Percentiles rank a stretch among this genome's conserved stretches.
phyloP scores from a whole-genome alignment of 2,113 vertebrate species.

The Boulengerochromis microlepis region DNA sequence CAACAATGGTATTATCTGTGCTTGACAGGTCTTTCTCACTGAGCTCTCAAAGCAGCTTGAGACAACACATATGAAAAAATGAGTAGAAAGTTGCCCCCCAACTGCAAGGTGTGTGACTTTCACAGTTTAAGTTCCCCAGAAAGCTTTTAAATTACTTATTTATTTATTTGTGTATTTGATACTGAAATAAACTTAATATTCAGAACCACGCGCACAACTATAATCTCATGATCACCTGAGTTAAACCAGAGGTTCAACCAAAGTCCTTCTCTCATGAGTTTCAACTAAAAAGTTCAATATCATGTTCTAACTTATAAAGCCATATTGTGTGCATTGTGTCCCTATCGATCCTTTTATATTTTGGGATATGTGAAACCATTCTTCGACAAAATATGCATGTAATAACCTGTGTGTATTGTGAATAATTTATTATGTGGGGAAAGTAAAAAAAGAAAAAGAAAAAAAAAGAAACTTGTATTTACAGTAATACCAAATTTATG shows the following conservation, averaged over 20 bases:
- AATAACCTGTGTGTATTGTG: background rate
- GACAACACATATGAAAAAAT: background rate
- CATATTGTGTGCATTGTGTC: background rate
- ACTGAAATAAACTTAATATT: background rate
- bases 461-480: background rate
- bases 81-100: background rate
- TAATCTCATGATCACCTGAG: background rate
- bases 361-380: background rate
- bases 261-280: background rate
- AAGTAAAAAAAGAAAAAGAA: background rate
- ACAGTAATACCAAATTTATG: background rate
- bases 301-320: background rate
- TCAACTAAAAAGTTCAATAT: background rate
- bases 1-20: background rate
- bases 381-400: background rate
- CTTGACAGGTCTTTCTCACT: background rate
- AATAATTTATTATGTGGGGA: background rate
- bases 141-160: background rate
- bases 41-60: background rate
- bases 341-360: background rate
- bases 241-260: background rate
- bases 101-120: background rate
- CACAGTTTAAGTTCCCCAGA: background rate
- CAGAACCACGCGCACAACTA: background rate
- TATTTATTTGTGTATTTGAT: background rate